A percentile compares a stretch with the other conserved stretches of the same genome.
phyloP scores from a whole-genome alignment of 1,140 invertebrate genomes.

The Ceratina calcarata region DNA sequence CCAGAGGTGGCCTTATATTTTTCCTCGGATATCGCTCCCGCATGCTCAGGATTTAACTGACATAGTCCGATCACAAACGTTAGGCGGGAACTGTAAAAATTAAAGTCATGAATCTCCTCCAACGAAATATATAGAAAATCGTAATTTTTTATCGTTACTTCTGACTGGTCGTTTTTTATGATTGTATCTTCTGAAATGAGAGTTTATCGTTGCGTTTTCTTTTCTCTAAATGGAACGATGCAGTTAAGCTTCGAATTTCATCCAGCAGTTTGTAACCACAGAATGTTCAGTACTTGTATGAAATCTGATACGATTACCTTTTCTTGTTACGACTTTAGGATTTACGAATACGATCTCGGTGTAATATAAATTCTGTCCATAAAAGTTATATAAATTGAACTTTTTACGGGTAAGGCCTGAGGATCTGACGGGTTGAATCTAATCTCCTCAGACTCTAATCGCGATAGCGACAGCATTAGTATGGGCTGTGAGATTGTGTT shows the following conservation, averaged over 20 bases:
- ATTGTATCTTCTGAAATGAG: background rate
- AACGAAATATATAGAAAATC: background rate
- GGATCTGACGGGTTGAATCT: background rate
- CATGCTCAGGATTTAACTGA: no score
- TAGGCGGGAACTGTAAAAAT: background rate
- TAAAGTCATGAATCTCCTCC: background rate
- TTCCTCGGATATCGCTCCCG: background rate
- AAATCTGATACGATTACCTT: conserved; percentile 31
- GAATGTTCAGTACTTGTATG: conserved; percentile 3
- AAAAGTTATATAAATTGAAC: background rate
- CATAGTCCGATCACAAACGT: background rate
- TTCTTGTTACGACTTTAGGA: conserved; percentile 15
- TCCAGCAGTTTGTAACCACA: background rate
- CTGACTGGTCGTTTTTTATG: background rate
- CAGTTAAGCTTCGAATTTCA: conserved; percentile 6
- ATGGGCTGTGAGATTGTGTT: conserved; percentile 15
- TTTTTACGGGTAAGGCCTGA: background rate
- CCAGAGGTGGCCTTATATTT: background rate
- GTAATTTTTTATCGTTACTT: conserved; percentile 1
- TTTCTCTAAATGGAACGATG: background rate
- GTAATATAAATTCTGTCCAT: background rate
- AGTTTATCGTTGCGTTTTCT: background rate
- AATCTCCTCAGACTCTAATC: background rate
- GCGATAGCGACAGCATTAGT: background rate
- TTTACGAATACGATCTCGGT: conserved; percentile 17